Evolutionary conservation across 2,888 invertebrate species (phyloP), one percentile per base, ranked within the genome.

Genomic region (Sepioteuthis lessoniana): DNA sequence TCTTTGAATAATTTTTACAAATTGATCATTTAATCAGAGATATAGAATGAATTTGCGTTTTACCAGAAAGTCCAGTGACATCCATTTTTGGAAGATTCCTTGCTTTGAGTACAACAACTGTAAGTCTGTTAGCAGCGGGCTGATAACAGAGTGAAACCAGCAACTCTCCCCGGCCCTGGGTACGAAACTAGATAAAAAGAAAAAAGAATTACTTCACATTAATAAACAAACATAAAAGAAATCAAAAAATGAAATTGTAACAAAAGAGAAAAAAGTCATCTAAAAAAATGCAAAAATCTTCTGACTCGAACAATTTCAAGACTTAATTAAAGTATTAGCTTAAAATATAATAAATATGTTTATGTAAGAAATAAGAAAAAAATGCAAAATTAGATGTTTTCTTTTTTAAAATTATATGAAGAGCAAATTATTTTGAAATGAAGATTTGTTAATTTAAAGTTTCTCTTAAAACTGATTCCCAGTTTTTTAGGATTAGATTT

Each of bases 31-130:
- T 76, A 76, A 76, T 35, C n/a, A 13, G n/a, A n/a, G n/a, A 76
- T 35, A n/a, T n/a, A 76, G n/a, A n/a, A 76, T 76, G 16, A 76
- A 16, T n/a, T 35, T 4, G n/a, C n/a, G 25, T 76, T n/a, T 96
- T 95, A 98, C 98, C 98, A 95, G 99, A 99, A 93, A 99, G 98
- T 94, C 99, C 99, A 94, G 99, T 99, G 95, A 99, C 98, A 97
- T 99, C 99, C 99, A 99, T 99, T 97, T 99, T 99, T 94, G 99
- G 99, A 96, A 99, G 98, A 97, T 99, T 99, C 96, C 99, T 98
- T 25, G 99, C 99, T 97, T 99, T 99, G 46, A 99, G 98, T 94
- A 99, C 98, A 93, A 99, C 99, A 4, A 99, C 99, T 55, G 99
- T 99, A 96, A 99, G 98, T 94, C 99, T 98, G 97, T 99, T 99